phyloP scores from a whole-genome alignment of 23 tunicate genomes.

The Halocynthia roretzi region DNA sequence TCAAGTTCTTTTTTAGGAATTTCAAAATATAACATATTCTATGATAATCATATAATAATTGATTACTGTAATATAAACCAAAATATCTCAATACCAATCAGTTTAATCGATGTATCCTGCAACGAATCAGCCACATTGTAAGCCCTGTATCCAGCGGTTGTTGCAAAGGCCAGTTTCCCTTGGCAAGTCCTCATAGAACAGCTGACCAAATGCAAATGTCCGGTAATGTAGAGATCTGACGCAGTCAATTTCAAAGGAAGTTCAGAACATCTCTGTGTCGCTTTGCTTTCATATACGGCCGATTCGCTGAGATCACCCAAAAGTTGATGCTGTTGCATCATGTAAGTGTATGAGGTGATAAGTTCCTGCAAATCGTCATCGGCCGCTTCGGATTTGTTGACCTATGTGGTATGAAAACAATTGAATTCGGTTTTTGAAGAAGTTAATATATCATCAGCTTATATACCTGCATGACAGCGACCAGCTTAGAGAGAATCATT shows the following conservation, averaged over 20 bases:
- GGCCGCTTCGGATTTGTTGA: conserved; percentile 76
- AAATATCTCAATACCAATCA: conserved; percentile 28
- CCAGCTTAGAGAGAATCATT: conserved; percentile 36
- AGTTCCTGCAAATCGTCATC: conserved; percentile 63
- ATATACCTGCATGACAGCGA: conserved; percentile 60
- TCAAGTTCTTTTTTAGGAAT: no score
- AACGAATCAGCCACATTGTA: conserved; percentile 59
- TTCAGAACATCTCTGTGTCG: conserved; percentile 41
- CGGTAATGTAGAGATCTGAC: conserved; percentile 56
- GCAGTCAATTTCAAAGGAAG: conserved; percentile 38
- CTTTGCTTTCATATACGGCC: conserved; percentile 52
- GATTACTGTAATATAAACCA: no score
- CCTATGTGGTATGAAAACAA: conserved; percentile 11
- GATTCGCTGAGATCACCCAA: conserved; percentile 48
- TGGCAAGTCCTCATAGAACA: conserved; percentile 56
- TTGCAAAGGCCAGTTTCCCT: conserved; percentile 66
- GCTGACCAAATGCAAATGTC: conserved; percentile 88
- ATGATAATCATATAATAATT: no score
- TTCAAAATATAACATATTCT: no score
- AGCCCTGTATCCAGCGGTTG: conserved; percentile 75
- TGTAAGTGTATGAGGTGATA: conserved; percentile 74
- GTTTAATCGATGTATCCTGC: conserved; percentile 42
- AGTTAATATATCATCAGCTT: neutral
- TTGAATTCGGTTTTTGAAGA: neutral
- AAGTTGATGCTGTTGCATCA: conserved; percentile 63